Conservation (phyloP, 2,888 invertebrate genomes). For the Biston stratarius region DNA sequence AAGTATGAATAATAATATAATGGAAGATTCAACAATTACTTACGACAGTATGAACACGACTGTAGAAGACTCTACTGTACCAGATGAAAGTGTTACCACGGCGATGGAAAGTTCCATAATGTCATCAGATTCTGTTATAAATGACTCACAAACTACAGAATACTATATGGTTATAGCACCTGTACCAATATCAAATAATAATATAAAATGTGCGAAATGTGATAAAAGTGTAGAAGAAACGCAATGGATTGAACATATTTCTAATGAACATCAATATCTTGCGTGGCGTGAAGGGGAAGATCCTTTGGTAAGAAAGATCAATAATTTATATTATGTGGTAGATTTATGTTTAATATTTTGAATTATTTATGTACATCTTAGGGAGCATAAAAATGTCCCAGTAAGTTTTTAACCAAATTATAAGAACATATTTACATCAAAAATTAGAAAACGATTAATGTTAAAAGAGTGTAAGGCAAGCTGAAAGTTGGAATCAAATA, state of each 20-base stretch:
- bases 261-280: constrained; percentile 55
- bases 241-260: constrained; percentile 54
- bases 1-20: background rate
- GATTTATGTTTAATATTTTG: no score
- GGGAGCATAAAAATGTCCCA: no score
- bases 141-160: constrained; percentile 14
- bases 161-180: constrained; percentile 6
- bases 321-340: background rate
- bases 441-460: no score
- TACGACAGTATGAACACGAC: background rate
- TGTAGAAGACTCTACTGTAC: background rate
- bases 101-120: constrained; percentile 8
- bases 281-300: constrained; percentile 56
- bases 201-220: constrained; percentile 53
- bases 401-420: no score
- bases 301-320: constrained; percentile 46
- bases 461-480: no score
- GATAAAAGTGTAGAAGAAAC: constrained; percentile 34
- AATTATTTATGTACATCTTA: no score
- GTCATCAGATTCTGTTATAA: background rate
- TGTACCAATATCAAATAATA: background rate
- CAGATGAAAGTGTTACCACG: background rate
- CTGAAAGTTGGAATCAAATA: no score
- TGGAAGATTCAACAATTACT: background rate
- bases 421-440: no score